Conservation (phyloP, 2,888 invertebrate species). For the Lasioglossum oenotherae region DNA sequence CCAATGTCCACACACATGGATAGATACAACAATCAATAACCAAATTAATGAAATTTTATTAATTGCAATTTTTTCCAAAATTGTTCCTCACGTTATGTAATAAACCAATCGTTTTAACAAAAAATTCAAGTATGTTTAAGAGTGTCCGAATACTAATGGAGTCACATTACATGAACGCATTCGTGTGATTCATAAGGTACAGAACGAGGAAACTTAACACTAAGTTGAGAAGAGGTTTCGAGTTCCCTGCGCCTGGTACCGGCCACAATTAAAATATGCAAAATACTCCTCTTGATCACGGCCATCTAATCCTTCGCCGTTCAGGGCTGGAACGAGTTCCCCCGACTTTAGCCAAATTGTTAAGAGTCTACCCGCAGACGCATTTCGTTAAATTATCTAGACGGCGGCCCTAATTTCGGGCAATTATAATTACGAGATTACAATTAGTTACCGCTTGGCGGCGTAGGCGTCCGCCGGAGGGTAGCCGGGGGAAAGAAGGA, state of each 20-base stretch:
- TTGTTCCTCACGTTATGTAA: too few relatives aligned
- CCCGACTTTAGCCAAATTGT: not conserved
- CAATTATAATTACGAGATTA: constrained; percentile 68
- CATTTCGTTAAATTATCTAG: constrained; percentile 54
- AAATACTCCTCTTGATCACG: constrained; percentile 5
- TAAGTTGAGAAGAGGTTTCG: not conserved
- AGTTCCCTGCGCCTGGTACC: not conserved
- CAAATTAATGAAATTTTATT: too few relatives aligned
- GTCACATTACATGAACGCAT: not conserved
- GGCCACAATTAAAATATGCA: constrained; percentile 1
- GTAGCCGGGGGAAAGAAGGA: not conserved
- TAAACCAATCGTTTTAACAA: too few relatives aligned
- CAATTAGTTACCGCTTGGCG: constrained; percentile 55
- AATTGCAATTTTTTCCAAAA: too few relatives aligned
- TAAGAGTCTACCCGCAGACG: constrained; percentile 10
- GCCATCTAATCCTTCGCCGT: not conserved
- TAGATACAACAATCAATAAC: not conserved
- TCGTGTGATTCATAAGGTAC: not conserved
- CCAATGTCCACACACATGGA: not conserved
- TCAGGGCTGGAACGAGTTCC: not conserved
- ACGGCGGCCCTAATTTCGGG: constrained; percentile 53
- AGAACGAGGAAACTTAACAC: not conserved
- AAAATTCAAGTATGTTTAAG: too few relatives aligned
- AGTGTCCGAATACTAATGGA: not conserved
- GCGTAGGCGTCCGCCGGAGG: constrained; percentile 22